These are phyloP conservation scores for Leuciscus waleckii DNA, from an alignment of 2,797 vertebrate genomes.

Conservation along the genomic window DNA sequence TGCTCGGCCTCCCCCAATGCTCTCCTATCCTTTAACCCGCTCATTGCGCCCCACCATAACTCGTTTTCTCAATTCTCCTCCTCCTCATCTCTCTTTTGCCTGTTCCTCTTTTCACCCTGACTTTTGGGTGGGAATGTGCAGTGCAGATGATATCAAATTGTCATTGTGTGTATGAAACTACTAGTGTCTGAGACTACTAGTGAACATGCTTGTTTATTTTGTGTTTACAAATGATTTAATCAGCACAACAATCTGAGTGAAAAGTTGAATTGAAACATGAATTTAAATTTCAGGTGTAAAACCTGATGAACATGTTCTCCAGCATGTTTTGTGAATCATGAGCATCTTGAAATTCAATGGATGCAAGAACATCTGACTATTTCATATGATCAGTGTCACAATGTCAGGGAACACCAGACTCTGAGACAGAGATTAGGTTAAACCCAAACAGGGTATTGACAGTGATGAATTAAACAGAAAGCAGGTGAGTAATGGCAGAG, in stretches of 20 bases:
- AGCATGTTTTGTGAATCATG: background rate
- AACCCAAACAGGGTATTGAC: background rate
- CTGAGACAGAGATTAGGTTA: background rate
- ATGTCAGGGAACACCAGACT: background rate
- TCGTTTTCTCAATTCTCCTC: slow-evolving; percentile 51
- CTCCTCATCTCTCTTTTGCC: slow-evolving; percentile 21
- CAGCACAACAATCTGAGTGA: background rate
- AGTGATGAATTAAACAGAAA: background rate
- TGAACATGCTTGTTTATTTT: background rate
- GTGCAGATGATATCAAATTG: background rate
- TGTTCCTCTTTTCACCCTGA: slow-evolving; percentile 41
- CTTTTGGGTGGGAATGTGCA: background rate
- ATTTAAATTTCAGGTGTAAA: background rate
- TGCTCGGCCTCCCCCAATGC: slow-evolving; percentile 72
- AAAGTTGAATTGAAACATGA: background rate
- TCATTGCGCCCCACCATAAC: slow-evolving; percentile 56
- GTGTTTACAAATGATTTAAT: background rate
- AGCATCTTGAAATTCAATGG: background rate
- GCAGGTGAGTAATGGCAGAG: background rate
- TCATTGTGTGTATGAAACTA: background rate
- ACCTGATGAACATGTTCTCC: background rate
- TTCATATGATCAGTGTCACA: background rate
- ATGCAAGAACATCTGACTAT: background rate
- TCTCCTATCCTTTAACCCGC: slow-evolving; percentile 69
- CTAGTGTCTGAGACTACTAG: background rate